Evolutionary conservation across 2,888 invertebrate species (phyloP), one percentile per base, ranked within the genome.

Genomic region (Drosophila meridiana): DNA sequence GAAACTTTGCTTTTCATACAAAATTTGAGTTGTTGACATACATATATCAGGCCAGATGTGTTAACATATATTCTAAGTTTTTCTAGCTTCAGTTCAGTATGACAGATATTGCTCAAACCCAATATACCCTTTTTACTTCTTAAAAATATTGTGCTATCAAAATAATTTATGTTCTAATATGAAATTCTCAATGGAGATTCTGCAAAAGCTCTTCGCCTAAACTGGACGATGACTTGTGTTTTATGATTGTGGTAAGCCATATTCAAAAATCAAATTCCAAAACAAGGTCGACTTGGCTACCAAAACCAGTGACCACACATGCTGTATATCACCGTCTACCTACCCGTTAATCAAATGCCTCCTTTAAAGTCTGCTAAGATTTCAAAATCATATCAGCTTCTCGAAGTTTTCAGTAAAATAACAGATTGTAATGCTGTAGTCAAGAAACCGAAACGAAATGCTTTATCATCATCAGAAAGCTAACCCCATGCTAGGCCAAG

Each of bases 381-480:
- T 65, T 40, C 6, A 32, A 48, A 50, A 34, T 43, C 65, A 20
- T 20, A 20, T 40, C 40, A 34, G 28, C 9, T 43, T 38, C 26
- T 28, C 34, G 32, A 38, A 55, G 26, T 32, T 32, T 52, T 4
- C 20, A 4, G 20, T 30, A 34, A 36, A 28, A 14, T 36, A 38
- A 30, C 43, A 32, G 26, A 53, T 52, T 36, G 40, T 11, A 28
- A 40, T 48, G 20, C 28, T 57, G 26, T 11, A 64, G 30, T 38
- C 20, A 34, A 52, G 34, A 45, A 34, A 26, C 20, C 9, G 13
- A 38, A 38, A 8, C 8, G 13, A 56, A 64, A 26, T 34, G 64
- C 76, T 76, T 67, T 50, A 80, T 76, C 61, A 78, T 63, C 66
- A 28, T 20, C 62, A 63, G 36, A 28, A 32, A 48, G 32, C 40